Evolutionary conservation across 2,888 invertebrate species (phyloP).

Genomic region (Brachypalpus laphriformis): DNA sequence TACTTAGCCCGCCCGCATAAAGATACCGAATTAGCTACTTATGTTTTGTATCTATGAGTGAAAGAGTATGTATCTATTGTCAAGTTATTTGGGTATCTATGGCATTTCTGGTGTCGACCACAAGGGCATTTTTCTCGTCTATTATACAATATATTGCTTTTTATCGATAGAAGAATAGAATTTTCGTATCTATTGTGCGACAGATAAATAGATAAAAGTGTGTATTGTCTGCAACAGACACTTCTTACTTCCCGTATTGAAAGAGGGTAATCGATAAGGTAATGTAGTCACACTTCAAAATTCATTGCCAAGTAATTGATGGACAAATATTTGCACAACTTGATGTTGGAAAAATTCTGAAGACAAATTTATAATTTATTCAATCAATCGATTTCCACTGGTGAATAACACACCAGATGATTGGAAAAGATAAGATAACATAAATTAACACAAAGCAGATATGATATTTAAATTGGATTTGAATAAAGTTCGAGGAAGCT

Average conservation of each 20-base stretch:
- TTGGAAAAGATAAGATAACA: not conserved
- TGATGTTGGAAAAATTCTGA: constrained; percentile 3
- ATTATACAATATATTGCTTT: constrained; percentile 50
- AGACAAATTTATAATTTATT: too few relatives aligned
- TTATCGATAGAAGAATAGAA: constrained; percentile 27
- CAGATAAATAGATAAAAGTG: constrained; percentile 32
- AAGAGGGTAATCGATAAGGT: constrained; percentile 57
- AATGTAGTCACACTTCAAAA: constrained; percentile 40
- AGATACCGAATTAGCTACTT: constrained; percentile 30
- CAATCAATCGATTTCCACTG: not conserved
- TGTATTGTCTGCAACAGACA: constrained; percentile 21
- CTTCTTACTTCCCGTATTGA: constrained; percentile 51
- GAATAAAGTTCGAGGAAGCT: not conserved
- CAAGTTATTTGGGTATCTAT: constrained; percentile 33
- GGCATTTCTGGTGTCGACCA: constrained; percentile 28
- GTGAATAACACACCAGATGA: not conserved
- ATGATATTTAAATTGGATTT: not conserved
- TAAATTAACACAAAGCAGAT: not conserved
- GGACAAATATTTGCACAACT: constrained; percentile 31
- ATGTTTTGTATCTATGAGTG: not conserved
- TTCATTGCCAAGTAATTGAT: constrained; percentile 53
- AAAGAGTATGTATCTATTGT: not conserved
- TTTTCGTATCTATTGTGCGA: constrained; percentile 7
- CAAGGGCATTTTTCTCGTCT: constrained; percentile 62
- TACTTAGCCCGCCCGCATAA: constrained; percentile 37